Conservation (phyloP, 1,140 invertebrate genomes). For the Bursaphelenchus mucronatus region DNA sequence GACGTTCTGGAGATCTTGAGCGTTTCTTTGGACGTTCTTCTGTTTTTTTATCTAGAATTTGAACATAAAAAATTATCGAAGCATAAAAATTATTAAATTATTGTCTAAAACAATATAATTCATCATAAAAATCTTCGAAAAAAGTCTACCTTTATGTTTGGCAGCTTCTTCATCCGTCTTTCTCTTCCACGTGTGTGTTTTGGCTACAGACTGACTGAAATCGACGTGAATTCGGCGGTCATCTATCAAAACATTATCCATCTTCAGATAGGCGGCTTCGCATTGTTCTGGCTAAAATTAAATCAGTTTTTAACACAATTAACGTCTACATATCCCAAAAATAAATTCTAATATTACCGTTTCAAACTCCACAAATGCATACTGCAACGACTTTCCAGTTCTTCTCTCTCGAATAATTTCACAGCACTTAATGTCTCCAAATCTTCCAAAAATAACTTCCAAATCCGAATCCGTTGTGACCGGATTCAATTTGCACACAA, state of each 20-base stretch:
- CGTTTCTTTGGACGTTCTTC: neutral
- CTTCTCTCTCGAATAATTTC: constrained; percentile 93
- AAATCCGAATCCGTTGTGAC: constrained; percentile 83
- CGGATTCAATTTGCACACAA: constrained; percentile 99
- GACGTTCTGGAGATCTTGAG: neutral
- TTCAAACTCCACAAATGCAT: constrained; percentile 98
- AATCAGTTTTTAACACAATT: constrained; percentile 14
- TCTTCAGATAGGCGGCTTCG: constrained; percentile 98
- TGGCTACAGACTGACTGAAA: constrained; percentile 88
- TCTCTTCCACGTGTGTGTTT: constrained; percentile 56
- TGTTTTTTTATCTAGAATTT: neutral
- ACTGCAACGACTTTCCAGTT: constrained; percentile 89
- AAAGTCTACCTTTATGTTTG: neutral
- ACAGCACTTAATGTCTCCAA: constrained; percentile 87
- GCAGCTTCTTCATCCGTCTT: constrained; percentile 10
- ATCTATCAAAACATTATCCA: constrained; percentile 99
- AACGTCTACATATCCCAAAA: constrained; percentile 24
- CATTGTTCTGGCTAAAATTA: constrained; percentile 71
- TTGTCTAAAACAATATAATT: neutral
- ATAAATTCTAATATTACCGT: constrained; percentile 65
- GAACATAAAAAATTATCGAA: neutral
- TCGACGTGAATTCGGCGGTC: constrained; percentile 97
- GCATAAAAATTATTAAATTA: neutral
- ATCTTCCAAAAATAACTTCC: constrained; percentile 94
- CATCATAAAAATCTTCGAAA: neutral